Conservation (phyloP, 2,113 vertebrate species). For the Oenanthe melanoleuca region DNA sequence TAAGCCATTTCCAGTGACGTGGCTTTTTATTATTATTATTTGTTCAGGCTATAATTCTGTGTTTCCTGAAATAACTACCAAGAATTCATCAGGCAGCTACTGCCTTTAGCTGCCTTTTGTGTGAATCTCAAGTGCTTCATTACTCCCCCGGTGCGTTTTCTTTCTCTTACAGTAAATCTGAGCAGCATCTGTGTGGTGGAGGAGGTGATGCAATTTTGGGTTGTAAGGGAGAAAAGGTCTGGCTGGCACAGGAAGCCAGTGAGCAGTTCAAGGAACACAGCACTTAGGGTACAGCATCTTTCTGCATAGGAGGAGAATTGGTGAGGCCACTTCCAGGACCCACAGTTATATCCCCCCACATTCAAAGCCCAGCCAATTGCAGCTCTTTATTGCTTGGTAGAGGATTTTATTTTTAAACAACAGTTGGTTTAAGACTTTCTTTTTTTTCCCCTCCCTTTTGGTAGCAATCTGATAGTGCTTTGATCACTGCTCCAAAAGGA, state of each 20-base stretch:
- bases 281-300: background rate
- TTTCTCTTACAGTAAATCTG: slow-evolving; percentile 34
- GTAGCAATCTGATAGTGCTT: slow-evolving; percentile 4
- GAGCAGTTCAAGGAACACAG: background rate
- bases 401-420: slow-evolving; percentile 33
- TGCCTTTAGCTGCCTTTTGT: slow-evolving; percentile 62
- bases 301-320: background rate
- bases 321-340: background rate
- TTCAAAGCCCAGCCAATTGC: background rate
- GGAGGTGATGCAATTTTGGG: background rate
- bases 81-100: slow-evolving; percentile 38
- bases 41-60: slow-evolving; percentile 57
- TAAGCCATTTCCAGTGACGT: slow-evolving; percentile 36
- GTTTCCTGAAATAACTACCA: slow-evolving; percentile 67
- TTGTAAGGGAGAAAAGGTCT: background rate
- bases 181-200: background rate
- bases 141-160: slow-evolving; percentile 12
- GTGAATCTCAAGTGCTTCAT: slow-evolving; percentile 45
- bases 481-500: slow-evolving; percentile 36
- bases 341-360: background rate
- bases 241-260: background rate
- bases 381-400: background rate
- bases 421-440: background rate
- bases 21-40: slow-evolving; percentile 54
- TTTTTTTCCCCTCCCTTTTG: background rate